Conservation (phyloP, 2,113 vertebrate genomes). For the Upupa epops region DNA sequence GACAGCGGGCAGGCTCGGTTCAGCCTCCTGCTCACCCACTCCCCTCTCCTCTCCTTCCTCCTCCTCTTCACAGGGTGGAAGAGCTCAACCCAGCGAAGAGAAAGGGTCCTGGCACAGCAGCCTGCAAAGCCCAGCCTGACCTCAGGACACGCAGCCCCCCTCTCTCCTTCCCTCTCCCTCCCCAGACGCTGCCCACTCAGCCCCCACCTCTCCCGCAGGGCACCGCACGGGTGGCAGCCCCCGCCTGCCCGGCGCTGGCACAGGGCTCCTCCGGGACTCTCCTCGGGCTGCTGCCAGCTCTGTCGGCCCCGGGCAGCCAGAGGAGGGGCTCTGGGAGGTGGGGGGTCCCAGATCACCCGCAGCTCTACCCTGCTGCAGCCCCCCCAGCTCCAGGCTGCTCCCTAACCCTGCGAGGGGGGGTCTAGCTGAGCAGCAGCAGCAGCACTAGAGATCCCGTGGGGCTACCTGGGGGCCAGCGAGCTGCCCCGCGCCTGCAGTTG, state of each 20-base stretch:
- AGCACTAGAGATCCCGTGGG: background rate
- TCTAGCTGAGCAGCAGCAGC: background rate
- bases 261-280: background rate
- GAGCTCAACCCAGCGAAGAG: background rate
- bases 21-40: background rate
- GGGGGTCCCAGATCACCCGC: background rate
- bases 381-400: background rate
- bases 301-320: too few relatives aligned
- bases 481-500: background rate
- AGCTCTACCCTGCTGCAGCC: background rate
- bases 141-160: conserved; percentile 28
- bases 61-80: background rate
- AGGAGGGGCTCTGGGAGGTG: background rate
- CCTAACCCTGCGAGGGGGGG: background rate
- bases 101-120: background rate
- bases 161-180: background rate
- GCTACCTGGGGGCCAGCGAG: background rate
- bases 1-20: conserved; percentile 16
- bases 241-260: background rate
- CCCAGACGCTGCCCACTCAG: fast-evolving
- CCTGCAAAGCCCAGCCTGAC: background rate
- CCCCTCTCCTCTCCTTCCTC: background rate
- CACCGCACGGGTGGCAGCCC: background rate
- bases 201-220: fast-evolving
- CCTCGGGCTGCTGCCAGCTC: too few relatives aligned